Conservation (phyloP, 2,888 invertebrate genomes). For the Cephus sareptanus region DNA sequence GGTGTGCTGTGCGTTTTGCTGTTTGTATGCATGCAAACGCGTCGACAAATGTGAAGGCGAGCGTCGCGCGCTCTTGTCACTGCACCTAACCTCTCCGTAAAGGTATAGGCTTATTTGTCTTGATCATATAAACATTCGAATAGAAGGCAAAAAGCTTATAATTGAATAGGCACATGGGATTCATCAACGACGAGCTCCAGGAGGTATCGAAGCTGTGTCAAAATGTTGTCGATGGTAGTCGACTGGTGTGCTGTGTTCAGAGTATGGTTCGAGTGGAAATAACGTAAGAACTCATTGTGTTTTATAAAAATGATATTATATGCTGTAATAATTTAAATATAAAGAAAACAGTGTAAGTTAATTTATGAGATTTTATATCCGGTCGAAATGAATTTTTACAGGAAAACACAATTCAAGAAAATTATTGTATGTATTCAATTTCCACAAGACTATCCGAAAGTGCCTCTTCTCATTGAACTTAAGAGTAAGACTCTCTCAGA, state of each 20-base stretch:
- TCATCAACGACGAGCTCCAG: slow-evolving; percentile 74
- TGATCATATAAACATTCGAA: neutral
- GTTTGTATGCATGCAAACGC: neutral
- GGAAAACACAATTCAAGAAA: slow-evolving; percentile 72
- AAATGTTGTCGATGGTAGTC: slow-evolving; percentile 72
- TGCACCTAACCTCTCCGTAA: neutral
- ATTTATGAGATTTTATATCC: neutral
- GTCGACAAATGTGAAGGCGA: neutral
- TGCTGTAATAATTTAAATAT: neutral
- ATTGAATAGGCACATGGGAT: slow-evolving; percentile 68
- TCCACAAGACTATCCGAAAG: slow-evolving; percentile 73
- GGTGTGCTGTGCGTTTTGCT: neutral
- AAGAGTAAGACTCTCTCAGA: slow-evolving; percentile 77
- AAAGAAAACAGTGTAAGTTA: neutral
- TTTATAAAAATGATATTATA: neutral
- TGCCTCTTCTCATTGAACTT: slow-evolving; percentile 73
- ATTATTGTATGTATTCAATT: slow-evolving; percentile 76
- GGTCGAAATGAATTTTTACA: slow-evolving; percentile 42
- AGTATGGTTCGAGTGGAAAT: slow-evolving; percentile 77
- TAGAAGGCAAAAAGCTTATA: neutral
- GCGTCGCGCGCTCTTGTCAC: neutral
- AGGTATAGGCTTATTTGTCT: neutral
- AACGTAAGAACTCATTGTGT: slow-evolving; percentile 59
- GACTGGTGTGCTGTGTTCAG: slow-evolving; percentile 74
- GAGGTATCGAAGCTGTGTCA: slow-evolving; percentile 75